Evolutionary conservation across 2,797 vertebrate species (phyloP), one percentile per base, ranked within the genome.

Genomic region (Danio aesculapii): DNA sequence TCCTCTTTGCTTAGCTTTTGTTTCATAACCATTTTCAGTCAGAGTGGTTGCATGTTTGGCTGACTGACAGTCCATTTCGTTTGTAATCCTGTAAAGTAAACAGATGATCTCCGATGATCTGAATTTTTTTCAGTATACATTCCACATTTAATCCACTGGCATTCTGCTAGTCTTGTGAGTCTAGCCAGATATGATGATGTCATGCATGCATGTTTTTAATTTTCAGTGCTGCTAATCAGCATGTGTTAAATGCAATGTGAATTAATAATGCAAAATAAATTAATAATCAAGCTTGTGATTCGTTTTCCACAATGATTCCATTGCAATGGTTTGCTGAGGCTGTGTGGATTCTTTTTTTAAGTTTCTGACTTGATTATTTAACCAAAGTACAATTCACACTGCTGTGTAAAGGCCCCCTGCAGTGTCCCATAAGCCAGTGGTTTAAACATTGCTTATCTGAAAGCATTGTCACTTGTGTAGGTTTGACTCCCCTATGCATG

Each of bases 391-490:
- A 70, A 70, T 17, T 66, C 11, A 67, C 47, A 49, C 44, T 17
- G 1, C 59, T 13, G 8, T 61, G 13, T 30, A 13, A 30, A 9
- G 13, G 2, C 66, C 46, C 19, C 17, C 4, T 2, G 1, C 17
- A 39, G 5, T 30, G 13, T 72, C 69, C 53, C 4, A 0, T 14
- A 21, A 1, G 7, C 7, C 11, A 72, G 3, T 44, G n/a, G 16
- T 55, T 57, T 12, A 58, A 71, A 72, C 69, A 44, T 58, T 59
- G 47, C 47, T 46, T 41, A 17, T 66, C n/a, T 19, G 43, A 12
- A 30, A 69, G 21, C 14, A 53, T 41, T 41, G 30, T 17, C 30
- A 17, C 39, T 41, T 49, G 12, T 21, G 12, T 50, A 46, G 17
- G 43, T 19, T 59, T 30, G 46, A 21, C 43, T 47, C 19, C 55